phyloP scores from a whole-genome alignment of 2,888 invertebrate genomes.

The Cosmia pyralina region DNA sequence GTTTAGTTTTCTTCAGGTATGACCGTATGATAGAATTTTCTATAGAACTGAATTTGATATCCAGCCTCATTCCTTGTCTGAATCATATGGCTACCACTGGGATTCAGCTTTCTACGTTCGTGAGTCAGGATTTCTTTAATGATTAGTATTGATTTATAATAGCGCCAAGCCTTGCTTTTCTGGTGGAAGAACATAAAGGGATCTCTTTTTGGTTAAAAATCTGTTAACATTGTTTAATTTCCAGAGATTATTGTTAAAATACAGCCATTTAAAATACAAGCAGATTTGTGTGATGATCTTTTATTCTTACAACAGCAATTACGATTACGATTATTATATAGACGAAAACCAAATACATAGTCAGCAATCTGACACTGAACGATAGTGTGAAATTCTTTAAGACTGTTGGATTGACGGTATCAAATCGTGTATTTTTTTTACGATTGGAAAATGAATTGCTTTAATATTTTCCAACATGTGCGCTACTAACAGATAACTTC shows the following conservation, averaged over 20 bases:
- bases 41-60: neutral
- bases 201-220: neutral
- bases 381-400: conserved; percentile 21
- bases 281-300: neutral
- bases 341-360: conserved; percentile 23
- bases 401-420: conserved; percentile 16
- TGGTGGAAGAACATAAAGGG: neutral
- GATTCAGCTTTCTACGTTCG: neutral
- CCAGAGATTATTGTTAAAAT: neutral
- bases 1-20: neutral
- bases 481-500: neutral
- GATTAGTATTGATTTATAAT: neutral
- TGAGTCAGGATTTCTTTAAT: neutral
- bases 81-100: neutral
- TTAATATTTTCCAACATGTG: conserved; percentile 17
- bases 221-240: neutral
- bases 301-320: conserved; percentile 14
- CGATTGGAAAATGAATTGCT: neutral
- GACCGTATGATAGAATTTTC: neutral
- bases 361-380: conserved; percentile 23
- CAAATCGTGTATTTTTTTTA: conserved; percentile 1
- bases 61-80: neutral
- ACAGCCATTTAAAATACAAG: neutral
- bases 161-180: neutral
- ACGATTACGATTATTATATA: no score